A percentile compares a stretch with the other conserved stretches of the same genome.
These are phyloP conservation scores for Protobothrops mucrosquamatus DNA, from an alignment of 2,113 vertebrate species.

Conservation along the genomic window DNA sequence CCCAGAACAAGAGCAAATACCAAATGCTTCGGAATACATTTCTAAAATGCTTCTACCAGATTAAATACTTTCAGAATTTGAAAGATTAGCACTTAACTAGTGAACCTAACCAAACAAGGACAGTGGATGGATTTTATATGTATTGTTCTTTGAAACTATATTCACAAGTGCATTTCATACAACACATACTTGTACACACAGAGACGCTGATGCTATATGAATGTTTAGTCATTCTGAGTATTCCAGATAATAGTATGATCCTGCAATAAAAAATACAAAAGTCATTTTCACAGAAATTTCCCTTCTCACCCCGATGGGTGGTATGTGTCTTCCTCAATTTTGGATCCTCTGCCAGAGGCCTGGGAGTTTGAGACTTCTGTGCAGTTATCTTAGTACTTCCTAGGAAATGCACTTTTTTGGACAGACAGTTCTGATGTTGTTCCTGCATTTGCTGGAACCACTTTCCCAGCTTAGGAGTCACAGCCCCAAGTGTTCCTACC, in stretches of 20 bases:
- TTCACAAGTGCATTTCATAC: background rate
- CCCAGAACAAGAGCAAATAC: background rate
- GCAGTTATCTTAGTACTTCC: background rate
- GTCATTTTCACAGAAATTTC: background rate
- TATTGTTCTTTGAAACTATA: background rate
- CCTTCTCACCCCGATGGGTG: background rate
- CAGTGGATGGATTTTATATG: background rate
- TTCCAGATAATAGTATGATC: background rate
- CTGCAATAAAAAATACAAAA: background rate
- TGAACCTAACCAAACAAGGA: background rate
- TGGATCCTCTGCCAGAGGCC: background rate
- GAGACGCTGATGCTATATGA: background rate
- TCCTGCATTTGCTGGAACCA: background rate
- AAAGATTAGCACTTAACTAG: background rate
- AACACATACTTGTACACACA: background rate
- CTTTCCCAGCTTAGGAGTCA: background rate
- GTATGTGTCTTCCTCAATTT: background rate
- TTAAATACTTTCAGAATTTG: background rate
- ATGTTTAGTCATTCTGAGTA: background rate
- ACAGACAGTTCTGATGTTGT: background rate
- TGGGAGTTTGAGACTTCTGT: background rate
- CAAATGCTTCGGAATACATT: slow-evolving; percentile 1
- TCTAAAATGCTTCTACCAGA: background rate
- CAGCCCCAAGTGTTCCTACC: background rate
- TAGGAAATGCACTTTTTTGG: background rate